A percentile compares a stretch with the other conserved stretches of the same genome.
These are phyloP conservation scores for Sciurus carolinensis DNA, from an alignment of 2,797 vertebrate genomes.

Conservation along the genomic window DNA sequence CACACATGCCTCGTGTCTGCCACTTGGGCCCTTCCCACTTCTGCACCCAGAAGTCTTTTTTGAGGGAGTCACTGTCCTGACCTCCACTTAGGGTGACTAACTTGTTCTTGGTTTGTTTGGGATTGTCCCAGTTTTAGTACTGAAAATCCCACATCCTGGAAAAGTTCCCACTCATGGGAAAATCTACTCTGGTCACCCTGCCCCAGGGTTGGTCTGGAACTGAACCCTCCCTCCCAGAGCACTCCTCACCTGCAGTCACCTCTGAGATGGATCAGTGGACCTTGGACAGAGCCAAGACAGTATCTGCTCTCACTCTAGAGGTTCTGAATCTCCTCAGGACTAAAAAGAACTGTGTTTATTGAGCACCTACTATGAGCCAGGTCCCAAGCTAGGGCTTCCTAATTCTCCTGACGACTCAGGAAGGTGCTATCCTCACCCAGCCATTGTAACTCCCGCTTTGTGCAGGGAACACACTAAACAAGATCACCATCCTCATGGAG, in stretches of 20 bases:
- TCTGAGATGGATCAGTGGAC: not conserved
- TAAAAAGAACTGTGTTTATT: not conserved
- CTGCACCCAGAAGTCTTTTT: not conserved
- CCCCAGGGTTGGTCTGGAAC: not conserved
- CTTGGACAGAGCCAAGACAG: not conserved
- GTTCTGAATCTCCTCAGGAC: not conserved
- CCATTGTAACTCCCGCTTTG: not conserved
- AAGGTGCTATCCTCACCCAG: not conserved
- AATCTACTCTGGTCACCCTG: not conserved
- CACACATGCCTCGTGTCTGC: not conserved
- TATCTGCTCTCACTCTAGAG: not conserved
- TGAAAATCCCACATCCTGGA: not conserved
- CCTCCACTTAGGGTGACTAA: not conserved
- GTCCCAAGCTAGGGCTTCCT: not conserved
- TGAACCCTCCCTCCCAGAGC: not conserved
- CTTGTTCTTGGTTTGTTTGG: slow-evolving; percentile 9
- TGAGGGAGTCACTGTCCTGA: not conserved
- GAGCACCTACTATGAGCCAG: not conserved
- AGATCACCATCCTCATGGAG: not conserved
- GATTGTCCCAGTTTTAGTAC: not conserved
- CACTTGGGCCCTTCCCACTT: not conserved
- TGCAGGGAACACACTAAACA: not conserved
- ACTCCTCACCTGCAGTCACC: not conserved
- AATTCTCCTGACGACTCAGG: not conserved
- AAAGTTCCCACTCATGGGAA: not conserved